Evolutionary conservation across 2,888 invertebrate genomes (phyloP), one percentile per base, ranked within the genome.

Genomic region (Hyles lineata): DNA sequence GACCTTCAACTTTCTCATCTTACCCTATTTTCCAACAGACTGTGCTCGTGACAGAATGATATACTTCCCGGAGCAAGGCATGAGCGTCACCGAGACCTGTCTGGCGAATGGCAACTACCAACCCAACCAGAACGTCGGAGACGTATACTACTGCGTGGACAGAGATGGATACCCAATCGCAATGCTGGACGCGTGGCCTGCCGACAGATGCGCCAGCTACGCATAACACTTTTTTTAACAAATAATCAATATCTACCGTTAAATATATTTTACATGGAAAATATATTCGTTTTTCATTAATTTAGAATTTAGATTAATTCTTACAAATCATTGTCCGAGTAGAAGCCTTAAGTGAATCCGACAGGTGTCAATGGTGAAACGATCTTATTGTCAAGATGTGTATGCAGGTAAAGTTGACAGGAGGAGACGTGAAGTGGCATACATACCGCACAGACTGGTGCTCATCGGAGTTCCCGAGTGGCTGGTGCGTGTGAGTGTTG

Each of bases 41-140:
- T 96, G 96, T 85, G 96, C 96, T n/a, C 93, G 96, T 73, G 96
- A 96, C 85, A 89, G 91, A 29, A 87, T 87, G 76, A 82, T 95
- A 73, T 85, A 92, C 82, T 96, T 95, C 88, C 91, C 90, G 7
- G 91, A 90, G 73, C 90, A 85, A 50, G 95, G 95, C 2, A 89
- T 94, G 87, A 83, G 86, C 35, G 92, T 95, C 79, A 88, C 91
- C 9, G 91, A 94, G 80, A 85, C 87, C 21, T 96, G 96, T 82
- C 79, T 80, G 21, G 90, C 89, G 23, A 95, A 95, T 83, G 96
- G 96, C 69, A 96, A 96, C 91, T 96, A 96, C 85, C 85, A 89
- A 43, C 82, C 90, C n/a, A 82, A 90, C 75, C 96, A 96, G 87
- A 91, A 90, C 75, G 92, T 92, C 55, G 95, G 95, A 23, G 92